Evolutionary conservation across 2,797 vertebrate genomes (phyloP).

Genomic region (Cuculus canorus): DNA sequence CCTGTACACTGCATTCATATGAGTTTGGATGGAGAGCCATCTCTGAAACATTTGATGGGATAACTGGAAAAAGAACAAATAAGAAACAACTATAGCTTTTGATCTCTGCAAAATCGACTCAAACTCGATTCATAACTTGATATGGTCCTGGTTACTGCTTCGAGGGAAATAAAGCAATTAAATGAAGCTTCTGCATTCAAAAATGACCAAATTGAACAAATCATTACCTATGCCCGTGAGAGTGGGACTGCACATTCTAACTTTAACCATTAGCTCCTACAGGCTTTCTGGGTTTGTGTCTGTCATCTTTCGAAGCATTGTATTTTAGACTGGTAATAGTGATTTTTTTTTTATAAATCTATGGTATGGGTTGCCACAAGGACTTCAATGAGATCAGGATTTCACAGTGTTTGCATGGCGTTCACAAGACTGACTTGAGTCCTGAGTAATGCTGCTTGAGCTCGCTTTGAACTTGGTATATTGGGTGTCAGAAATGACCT

Average conservation of each 20-base stretch:
- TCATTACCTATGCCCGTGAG: background rate
- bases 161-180: conserved; percentile 15
- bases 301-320: background rate
- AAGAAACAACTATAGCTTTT: conserved; percentile 14
- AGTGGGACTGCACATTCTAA: background rate
- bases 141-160: background rate
- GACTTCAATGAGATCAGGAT: background rate
- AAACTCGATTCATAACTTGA: background rate
- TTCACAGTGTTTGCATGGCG: background rate
- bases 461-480: background rate
- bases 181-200: conserved; percentile 31
- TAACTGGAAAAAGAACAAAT: conserved; percentile 34
- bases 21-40: background rate
- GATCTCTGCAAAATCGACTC: conserved; percentile 1
- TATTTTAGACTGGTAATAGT: background rate
- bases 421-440: background rate
- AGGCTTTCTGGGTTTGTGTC: background rate
- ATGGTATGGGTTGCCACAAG: fast-evolving
- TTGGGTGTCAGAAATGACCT: background rate
- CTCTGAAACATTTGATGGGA: conserved; percentile 50
- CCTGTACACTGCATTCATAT: conserved; percentile 32
- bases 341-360: background rate
- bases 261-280: background rate
- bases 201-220: conserved; percentile 34
- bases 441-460: background rate